A percentile compares a stretch with the other conserved stretches of the same genome.
phyloP scores from a whole-genome alignment of 1,140 invertebrate genomes.

The Gerris buenoi region DNA sequence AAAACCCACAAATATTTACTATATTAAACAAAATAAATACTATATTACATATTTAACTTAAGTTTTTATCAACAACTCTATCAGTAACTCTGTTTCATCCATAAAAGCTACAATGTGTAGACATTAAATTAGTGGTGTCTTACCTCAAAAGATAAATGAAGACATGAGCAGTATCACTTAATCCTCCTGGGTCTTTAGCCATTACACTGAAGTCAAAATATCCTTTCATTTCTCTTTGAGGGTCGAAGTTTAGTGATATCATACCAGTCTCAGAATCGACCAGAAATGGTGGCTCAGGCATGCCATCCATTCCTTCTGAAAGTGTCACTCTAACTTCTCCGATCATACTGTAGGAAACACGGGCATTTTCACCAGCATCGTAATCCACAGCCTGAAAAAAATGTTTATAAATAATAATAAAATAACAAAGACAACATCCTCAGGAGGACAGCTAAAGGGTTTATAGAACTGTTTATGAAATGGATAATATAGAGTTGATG shows the following conservation, averaged over 20 bases:
- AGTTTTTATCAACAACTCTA: too few species aligned
- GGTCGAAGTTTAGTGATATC: slow-evolving; percentile 82
- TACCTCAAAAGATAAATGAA: slow-evolving; percentile 68
- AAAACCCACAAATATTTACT: too few species aligned
- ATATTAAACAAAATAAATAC: too few species aligned
- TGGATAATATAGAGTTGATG: too few species aligned
- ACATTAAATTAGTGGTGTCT: too few species aligned
- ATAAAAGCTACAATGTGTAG: too few species aligned
- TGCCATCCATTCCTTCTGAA: slow-evolving; percentile 68
- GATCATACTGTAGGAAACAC: slow-evolving; percentile 60
- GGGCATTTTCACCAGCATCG: slow-evolving; percentile 59
- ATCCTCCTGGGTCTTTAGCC: slow-evolving; percentile 69
- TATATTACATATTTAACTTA: too few species aligned
- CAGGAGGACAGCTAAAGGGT: too few species aligned
- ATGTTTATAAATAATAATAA: too few species aligned
- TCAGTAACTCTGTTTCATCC: too few species aligned
- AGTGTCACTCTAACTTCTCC: slow-evolving; percentile 65
- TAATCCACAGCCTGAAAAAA: slow-evolving; percentile 60
- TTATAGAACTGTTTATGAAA: too few species aligned
- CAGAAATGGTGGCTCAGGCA: slow-evolving; percentile 60
- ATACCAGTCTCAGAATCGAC: slow-evolving; percentile 64
- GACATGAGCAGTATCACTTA: slow-evolving; percentile 60
- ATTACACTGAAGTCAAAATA: slow-evolving; percentile 83
- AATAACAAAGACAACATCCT: too few species aligned
- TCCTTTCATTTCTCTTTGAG: slow-evolving; percentile 89